Base-by-base conservation (phyloP, 2,888 invertebrate species). In the Piscicola geometra region DNA sequence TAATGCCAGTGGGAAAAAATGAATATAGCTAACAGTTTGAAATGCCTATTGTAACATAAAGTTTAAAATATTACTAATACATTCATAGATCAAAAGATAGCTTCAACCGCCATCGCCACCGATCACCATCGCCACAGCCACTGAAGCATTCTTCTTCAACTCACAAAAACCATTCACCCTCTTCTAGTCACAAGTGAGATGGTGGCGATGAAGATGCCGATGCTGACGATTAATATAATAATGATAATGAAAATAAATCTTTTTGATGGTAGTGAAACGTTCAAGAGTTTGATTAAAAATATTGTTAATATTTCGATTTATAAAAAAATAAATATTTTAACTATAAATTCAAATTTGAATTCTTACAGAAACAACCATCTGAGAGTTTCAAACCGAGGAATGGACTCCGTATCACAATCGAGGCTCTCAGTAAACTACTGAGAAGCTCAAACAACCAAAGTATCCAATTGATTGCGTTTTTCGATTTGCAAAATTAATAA, bases 61-160 rank as follows among this genome's bases (percentile, higher is more conserved):
- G 21, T 47, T 47, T 47, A 9, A 47, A 15, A 47, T n/a, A n/a
- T n/a, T n/a, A n/a, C n/a, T n/a, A n/a, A n/a, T n/a, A n/a, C n/a
- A 5, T 41, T 41, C 41, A 56, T n/a, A 56, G 60, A 25, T 56
- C 60, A 15, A 56, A 56, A 21, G 60, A 56, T 56, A 56, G 60
- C n/a, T 56, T 56, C 60, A 56, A 56, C n/a, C 60, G 60, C 3
- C n/a, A 5, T 25, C 60, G 60, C 25, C 60, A 56, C 60, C 60
- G n/a, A 9, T 56, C 60, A 9, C 60, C 60, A 15, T 56, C 60
- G 5, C 25, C 60, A 41, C 41, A 41, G 60, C 60, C 60, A 3
- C 60, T 56, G 15, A 56, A 56, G n/a, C 60, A 56, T n/a, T 56
- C 60, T 5, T 56, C 60, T 56, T 56, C 60, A 56, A 21, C n/a